phyloP scores from a whole-genome alignment of 2,113 vertebrate genomes.

The Brachypodius melanocephalos region DNA sequence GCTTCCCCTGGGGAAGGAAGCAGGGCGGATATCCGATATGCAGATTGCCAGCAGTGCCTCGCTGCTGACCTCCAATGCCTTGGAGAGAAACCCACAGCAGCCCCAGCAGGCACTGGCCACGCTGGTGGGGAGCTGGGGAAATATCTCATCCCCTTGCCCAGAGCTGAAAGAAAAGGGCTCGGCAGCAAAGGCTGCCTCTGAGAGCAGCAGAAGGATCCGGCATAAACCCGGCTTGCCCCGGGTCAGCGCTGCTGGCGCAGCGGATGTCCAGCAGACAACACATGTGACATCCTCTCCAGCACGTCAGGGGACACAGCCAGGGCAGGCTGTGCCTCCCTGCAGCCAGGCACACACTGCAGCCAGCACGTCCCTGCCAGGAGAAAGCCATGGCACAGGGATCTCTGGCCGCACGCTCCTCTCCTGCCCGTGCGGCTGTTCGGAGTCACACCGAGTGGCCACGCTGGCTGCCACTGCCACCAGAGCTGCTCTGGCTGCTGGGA shows the following conservation, averaged over 20 bases:
- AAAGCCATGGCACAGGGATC: neutral
- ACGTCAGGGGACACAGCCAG: neutral
- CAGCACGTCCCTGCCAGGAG: neutral
- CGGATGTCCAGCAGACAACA: neutral
- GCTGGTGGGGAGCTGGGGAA: neutral
- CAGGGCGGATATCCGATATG: neutral
- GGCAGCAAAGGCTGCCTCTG: neutral
- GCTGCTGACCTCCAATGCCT: neutral
- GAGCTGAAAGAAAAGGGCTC: neutral
- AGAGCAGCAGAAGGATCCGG: neutral
- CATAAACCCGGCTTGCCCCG: accelerated
- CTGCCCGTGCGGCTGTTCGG: neutral
- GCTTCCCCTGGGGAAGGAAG: neutral
- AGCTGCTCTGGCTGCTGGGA: neutral
- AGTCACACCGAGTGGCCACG: accelerated
- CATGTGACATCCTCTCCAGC: neutral
- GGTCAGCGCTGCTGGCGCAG: neutral
- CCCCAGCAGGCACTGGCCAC: neutral
- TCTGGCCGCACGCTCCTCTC: accelerated
- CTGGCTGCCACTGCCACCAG: accelerated
- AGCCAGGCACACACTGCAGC: neutral
- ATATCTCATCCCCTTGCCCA: neutral
- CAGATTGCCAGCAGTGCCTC: neutral
- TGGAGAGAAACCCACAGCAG: neutral
- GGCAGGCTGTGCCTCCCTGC: neutral